Evolutionary conservation across 2,113 vertebrate genomes (phyloP).

Genomic region (Pomatostomus ruficeps): DNA sequence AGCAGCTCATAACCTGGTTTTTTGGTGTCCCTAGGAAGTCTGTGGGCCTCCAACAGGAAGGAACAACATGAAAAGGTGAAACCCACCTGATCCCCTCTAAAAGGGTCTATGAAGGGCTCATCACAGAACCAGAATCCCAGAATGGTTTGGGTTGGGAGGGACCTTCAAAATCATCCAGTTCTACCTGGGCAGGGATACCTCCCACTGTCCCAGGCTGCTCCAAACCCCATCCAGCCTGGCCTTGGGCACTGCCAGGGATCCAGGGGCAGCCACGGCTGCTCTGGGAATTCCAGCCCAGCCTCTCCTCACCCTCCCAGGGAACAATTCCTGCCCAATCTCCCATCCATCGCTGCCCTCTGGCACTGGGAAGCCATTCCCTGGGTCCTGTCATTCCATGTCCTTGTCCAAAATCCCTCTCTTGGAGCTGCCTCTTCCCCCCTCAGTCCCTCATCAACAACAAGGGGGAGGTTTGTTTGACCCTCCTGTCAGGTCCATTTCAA

Average conservation of each 20-base stretch:
- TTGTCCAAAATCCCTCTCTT: not conserved
- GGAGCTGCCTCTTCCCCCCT: not conserved
- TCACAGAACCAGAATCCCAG: not conserved
- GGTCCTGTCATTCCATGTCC: fast-evolving
- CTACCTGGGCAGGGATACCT: not conserved
- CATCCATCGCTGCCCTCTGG: not conserved
- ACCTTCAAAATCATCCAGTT: fast-evolving
- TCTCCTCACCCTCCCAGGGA: fast-evolving
- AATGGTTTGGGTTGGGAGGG: not conserved
- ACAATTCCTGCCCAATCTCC: fast-evolving
- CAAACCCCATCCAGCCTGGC: fast-evolving
- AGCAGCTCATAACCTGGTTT: not conserved
- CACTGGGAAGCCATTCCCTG: not conserved
- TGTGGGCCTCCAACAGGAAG: not conserved
- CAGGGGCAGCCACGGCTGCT: not conserved
- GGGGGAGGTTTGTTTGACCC: not conserved
- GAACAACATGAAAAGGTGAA: not conserved
- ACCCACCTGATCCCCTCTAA: not conserved
- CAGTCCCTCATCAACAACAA: not conserved
- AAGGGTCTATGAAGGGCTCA: not conserved
- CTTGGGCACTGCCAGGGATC: not conserved
- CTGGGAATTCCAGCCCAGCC: not conserved
- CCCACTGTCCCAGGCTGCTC: fast-evolving
- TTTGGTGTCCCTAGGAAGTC: not conserved
- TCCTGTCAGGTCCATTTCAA: not conserved